Evolutionary conservation across 2,113 vertebrate species (phyloP), one percentile per base, ranked within the genome.

Genomic region (Papio anubis): DNA sequence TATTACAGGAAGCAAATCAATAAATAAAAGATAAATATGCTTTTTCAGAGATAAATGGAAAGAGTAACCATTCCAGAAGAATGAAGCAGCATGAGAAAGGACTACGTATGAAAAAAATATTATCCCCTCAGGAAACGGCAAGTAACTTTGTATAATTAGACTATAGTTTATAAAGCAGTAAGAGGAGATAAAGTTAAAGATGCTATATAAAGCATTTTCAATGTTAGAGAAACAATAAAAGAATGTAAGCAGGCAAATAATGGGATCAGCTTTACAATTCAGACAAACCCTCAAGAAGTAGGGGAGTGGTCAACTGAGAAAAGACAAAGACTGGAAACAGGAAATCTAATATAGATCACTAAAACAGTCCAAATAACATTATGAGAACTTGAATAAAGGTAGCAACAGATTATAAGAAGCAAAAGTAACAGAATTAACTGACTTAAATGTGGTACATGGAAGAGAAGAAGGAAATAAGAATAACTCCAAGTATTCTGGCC

Each of bases 141-240:
- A 81, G 14, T 43, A 68, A 88, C 88, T 64, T 82, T 68, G 10
- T 61, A n/a, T 40, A 64, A 91, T 59, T 45, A 70, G 32, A 88
- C 8, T 21, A 50, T 9, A 90, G 57, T 45, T 90, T 89, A 66
- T 57, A 35, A 96, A 94, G 27, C 25, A 96, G 30, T 80, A 68
- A 96, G 30, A 86, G 81, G 66, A 87, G 25, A 76, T n/a, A 88
- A 86, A 76, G 57, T 50, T 66, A 59, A 90, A 92, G 55, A 90
- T 55, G 21, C 4, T 68, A 88, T 55, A 30, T 21, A 57, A 83
- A 40, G 52, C 61, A 83, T n/a, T 68, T 80, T 81, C 59, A 59
- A 50, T 9, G 48, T 38, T 57, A 59, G 57, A 78, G 35, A 85
- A 82, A 50, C 57, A 32, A 59, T 18, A 38, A 81, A 93, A 93